Evolutionary conservation across 1,140 invertebrate species (phyloP), one percentile per base, ranked within the genome.

Genomic region (Proales similis): DNA sequence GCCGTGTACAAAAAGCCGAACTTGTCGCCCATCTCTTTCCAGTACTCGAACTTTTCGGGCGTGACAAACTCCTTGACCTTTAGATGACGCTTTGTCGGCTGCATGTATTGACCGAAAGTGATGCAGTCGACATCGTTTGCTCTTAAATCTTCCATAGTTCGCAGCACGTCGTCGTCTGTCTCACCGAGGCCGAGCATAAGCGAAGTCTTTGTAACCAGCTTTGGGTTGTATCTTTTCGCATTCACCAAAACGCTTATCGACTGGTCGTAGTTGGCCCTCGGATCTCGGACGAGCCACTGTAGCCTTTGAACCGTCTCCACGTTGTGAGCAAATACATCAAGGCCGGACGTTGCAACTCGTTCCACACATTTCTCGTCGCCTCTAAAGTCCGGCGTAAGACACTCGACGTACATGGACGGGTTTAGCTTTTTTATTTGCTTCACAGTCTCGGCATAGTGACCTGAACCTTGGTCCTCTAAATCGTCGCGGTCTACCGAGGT

Each of bases 61-160:
- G 90, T 94, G 0, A 99, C 86, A 77, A 96, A 99, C 74, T 98
- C 93, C 47, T 87, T 85, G 0, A 96, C 82, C 79, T 90, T 91
- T 4, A 97, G 77, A 78, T 99, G 94, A 47, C 84, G 80, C 71
- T 94, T 96, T 2, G 93, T 97, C 0, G 94, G 93, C 73, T 98
- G 94, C 91, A 99, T 98, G 73, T 99, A 99, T 73, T 99, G 95
- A 0, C 95, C 95, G 5, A 99, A 77, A 1, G 95, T 99, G 0
- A 99, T 68, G 73, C 91, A 95, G 71, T 97, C 92, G 0, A 98
- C 93, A 24, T 84, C 85, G 29, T 78, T 83, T 14, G 76, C 71
- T 63, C 83, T 78, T 3, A 94, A 74, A 79, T 82, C 84, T 77
- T 81, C 80, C 80, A 96, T 81, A 6, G 90, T 89, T 78, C 87